Evolutionary conservation across 2,113 vertebrate genomes (phyloP).

Genomic region (Macquaria australasica): DNA sequence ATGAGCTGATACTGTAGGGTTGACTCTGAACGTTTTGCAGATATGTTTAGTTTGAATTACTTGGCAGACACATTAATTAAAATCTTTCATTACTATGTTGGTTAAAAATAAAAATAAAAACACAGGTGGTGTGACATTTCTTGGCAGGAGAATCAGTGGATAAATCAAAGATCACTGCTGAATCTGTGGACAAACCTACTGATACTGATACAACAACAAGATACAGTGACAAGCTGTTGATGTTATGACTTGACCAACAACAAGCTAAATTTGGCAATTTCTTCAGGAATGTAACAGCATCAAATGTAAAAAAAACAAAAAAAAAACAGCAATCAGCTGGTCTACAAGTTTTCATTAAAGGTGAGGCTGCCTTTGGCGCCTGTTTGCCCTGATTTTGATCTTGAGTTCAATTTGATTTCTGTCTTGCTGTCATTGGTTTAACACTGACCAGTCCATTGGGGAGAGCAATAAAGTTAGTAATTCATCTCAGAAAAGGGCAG

Average conservation of each 20-base stretch:
- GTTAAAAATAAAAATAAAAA: neutral
- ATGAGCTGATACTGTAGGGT: neutral
- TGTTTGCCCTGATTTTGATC: slow-evolving; percentile 71
- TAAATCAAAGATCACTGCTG: slow-evolving; percentile 2
- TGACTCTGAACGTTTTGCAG: neutral
- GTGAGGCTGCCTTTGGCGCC: slow-evolving; percentile 66
- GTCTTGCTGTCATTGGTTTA: slow-evolving; percentile 69
- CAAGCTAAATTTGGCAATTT: neutral
- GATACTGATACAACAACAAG: neutral
- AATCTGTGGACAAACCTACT: neutral
- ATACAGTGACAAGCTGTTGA: neutral
- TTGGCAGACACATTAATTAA: neutral
- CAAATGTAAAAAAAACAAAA: neutral
- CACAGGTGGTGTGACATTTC: neutral
- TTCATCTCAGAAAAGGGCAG: slow-evolving; percentile 76
- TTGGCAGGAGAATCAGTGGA: neutral
- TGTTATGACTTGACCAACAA: neutral
- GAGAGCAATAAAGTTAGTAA: slow-evolving; percentile 71
- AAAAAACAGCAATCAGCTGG: slow-evolving; percentile 20
- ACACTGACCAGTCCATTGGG: slow-evolving; percentile 68
- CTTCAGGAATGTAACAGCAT: neutral
- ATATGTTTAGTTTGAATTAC: neutral
- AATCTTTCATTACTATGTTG: neutral
- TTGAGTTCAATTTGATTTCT: slow-evolving; percentile 74
- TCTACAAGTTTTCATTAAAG: slow-evolving; percentile 55